Evolutionary conservation across 1,140 invertebrate species (phyloP).

Genomic region (Contarinia nasturtii): DNA sequence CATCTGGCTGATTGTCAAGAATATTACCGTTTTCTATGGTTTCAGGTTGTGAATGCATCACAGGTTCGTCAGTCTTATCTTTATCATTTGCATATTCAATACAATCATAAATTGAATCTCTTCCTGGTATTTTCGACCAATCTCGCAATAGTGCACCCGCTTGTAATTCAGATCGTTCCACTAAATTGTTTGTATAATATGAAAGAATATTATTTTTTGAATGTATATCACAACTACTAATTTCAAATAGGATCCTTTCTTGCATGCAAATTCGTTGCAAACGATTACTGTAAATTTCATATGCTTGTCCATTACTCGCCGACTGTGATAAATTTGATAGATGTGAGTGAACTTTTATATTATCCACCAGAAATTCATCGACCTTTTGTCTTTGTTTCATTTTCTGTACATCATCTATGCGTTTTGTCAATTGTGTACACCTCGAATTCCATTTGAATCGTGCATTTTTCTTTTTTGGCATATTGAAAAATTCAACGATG

Average conservation of each 20-base stretch:
- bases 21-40: too few relatives aligned
- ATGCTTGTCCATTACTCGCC: background rate
- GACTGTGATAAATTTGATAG: background rate
- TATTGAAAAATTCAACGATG: too few relatives aligned
- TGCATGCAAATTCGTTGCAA: background rate
- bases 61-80: too few relatives aligned
- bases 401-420: background rate
- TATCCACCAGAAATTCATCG: background rate
- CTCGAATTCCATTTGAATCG: background rate
- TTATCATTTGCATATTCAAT: too few relatives aligned
- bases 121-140: slow-evolving; percentile 26
- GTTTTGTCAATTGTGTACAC: background rate
- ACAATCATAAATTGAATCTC: slow-evolving; percentile 10
- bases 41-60: too few relatives aligned
- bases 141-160: slow-evolving; percentile 26
- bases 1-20: too few relatives aligned
- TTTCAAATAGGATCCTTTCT: background rate
- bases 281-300: background rate
- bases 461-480: too few relatives aligned
- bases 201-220: slow-evolving; percentile 4
- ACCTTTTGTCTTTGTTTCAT: background rate
- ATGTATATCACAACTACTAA: background rate
- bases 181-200: slow-evolving; percentile 27
- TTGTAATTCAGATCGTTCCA: slow-evolving; percentile 12
- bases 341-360: too few relatives aligned